phyloP scores from a whole-genome alignment of 2,888 invertebrate species.

The Rutpela maculata region DNA sequence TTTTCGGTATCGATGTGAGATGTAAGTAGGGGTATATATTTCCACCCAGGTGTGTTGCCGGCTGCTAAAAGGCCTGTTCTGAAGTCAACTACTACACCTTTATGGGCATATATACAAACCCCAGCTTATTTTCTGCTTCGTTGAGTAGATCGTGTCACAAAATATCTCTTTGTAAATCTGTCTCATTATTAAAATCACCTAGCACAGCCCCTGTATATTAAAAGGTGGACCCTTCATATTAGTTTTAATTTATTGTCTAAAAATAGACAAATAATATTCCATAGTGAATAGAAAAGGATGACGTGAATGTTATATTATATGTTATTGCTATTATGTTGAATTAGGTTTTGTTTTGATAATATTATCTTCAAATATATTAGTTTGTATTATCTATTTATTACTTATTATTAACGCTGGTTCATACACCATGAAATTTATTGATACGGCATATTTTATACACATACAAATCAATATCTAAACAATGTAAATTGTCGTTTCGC shows the following conservation, averaged over 20 bases:
- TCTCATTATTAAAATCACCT: constrained; percentile 62
- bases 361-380: constrained; percentile 31
- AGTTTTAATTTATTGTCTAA: constrained; percentile 62
- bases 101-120: constrained; percentile 66
- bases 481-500: not conserved
- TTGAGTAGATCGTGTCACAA: constrained; percentile 67
- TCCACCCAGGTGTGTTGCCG: constrained; percentile 70
- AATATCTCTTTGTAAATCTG: constrained; percentile 58
- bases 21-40: constrained; percentile 61
- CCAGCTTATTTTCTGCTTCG: constrained; percentile 72
- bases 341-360: constrained; percentile 36
- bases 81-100: constrained; percentile 66
- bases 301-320: constrained; percentile 28
- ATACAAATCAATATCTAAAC: constrained; percentile 21
- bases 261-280: constrained; percentile 61
- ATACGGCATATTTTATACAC: constrained; percentile 10
- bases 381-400: constrained; percentile 36
- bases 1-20: constrained; percentile 46
- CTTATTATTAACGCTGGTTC: constrained; percentile 16
- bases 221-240: constrained; percentile 58
- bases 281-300: constrained; percentile 51
- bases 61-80: constrained; percentile 67
- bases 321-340: constrained; percentile 20
- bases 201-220: constrained; percentile 53
- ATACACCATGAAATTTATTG: constrained; percentile 21